A percentile compares a stretch with the other conserved stretches of the same genome.
Conservation (phyloP, 2,113 vertebrate species). For the Ageneiosus marmoratus region DNA sequence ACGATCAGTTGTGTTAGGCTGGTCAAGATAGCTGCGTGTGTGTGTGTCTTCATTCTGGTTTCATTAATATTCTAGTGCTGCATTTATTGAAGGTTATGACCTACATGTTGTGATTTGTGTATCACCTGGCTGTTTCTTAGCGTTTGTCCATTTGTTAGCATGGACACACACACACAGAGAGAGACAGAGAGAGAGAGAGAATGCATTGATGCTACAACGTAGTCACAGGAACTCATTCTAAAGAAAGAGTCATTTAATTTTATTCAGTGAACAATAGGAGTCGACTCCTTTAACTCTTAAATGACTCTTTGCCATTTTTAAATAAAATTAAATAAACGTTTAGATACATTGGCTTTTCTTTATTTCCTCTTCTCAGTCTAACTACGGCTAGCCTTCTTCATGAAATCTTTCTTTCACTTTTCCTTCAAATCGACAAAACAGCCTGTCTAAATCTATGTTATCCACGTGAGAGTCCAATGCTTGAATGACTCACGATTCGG, state of each 20-base stretch:
- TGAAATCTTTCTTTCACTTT: not conserved
- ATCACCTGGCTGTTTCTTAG: slow-evolving; percentile 19
- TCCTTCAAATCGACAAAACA: not conserved
- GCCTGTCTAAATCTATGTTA: not conserved
- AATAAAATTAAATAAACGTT: not conserved
- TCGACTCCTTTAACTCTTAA: not conserved
- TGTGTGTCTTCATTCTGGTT: not conserved
- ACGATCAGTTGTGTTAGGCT: not conserved
- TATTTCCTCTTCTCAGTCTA: not conserved
- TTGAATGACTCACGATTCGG: not conserved
- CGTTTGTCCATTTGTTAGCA: slow-evolving; percentile 30
- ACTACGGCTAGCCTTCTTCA: not conserved
- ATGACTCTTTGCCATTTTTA: not conserved
- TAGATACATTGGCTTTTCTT: not conserved
- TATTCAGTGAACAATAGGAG: not conserved
- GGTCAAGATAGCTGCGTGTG: not conserved
- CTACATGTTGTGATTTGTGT: slow-evolving; percentile 25
- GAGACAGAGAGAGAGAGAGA: no score
- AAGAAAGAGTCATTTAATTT: not conserved
- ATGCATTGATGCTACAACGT: no score
- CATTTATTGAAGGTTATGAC: slow-evolving; percentile 21
- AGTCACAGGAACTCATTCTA: not conserved
- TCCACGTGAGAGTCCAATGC: not conserved
- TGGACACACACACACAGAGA: no score
- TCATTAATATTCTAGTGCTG: slow-evolving; percentile 23